phyloP scores from a whole-genome alignment of 2,113 vertebrate genomes.

The Lycocorax pyrrhopterus region DNA sequence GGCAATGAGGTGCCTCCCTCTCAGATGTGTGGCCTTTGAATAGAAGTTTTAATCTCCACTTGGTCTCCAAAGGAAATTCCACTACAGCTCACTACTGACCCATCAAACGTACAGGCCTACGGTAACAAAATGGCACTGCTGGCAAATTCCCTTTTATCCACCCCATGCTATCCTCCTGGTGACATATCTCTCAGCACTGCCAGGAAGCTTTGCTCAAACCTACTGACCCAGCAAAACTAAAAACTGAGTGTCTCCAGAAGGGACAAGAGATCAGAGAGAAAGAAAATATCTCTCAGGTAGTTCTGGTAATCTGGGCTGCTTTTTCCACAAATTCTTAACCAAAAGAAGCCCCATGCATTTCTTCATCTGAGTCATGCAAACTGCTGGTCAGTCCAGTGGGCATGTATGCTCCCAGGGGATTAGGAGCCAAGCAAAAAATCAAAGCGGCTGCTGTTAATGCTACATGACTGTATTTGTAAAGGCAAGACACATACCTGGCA shows the following conservation, averaged over 20 bases:
- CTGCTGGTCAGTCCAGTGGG: not conserved
- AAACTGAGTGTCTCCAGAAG: not conserved
- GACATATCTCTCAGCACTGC: not conserved
- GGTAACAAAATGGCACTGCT: not conserved
- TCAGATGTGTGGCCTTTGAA: not conserved
- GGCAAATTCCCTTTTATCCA: not conserved
- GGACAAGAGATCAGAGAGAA: not conserved
- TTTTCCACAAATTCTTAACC: not conserved
- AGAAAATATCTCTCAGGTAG: not conserved
- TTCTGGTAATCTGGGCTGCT: not conserved
- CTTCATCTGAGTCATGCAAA: not conserved
- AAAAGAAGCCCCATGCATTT: not conserved
- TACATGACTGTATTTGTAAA: conserved; percentile 48
- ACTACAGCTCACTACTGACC: not conserved
- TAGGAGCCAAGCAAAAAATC: not conserved
- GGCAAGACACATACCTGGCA: conserved; percentile 53
- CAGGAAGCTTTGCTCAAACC: not conserved
- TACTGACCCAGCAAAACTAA: not conserved
- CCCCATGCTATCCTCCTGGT: not conserved
- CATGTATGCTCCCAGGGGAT: not conserved
- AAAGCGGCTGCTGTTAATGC: conserved; percentile 19
- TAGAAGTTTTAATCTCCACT: not conserved
- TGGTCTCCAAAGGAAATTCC: not conserved
- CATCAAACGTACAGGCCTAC: not conserved
- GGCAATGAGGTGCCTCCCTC: not conserved